phyloP scores from a whole-genome alignment of 2,113 vertebrate genomes.

The Hiodon tergisus region DNA sequence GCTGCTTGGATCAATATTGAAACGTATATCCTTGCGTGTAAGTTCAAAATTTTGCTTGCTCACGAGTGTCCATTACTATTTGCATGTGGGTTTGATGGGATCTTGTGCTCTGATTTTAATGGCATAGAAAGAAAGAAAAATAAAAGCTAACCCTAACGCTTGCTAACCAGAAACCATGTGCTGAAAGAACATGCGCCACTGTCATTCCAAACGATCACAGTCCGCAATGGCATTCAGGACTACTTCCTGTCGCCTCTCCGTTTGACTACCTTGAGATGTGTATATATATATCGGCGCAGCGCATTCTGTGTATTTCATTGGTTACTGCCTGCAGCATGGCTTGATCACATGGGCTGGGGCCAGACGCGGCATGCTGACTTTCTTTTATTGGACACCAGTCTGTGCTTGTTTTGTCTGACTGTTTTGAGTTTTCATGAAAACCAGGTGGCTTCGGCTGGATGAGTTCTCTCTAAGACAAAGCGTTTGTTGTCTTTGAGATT shows the following conservation, averaged over 20 bases:
- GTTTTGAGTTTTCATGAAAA: not conserved
- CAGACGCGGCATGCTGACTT: slow-evolving; percentile 14
- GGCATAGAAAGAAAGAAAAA: slow-evolving; percentile 1
- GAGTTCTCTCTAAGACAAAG: too few species aligned
- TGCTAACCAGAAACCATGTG: not conserved
- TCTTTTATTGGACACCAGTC: not conserved
- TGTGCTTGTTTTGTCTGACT: not conserved
- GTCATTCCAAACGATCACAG: not conserved
- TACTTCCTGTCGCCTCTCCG: not conserved
- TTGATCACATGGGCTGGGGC: slow-evolving; percentile 2
- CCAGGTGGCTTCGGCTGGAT: not conserved
- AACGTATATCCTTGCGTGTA: slow-evolving; percentile 4
- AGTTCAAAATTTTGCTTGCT: slow-evolving; percentile 6
- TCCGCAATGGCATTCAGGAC: slow-evolving; percentile 9
- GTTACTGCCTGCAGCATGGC: slow-evolving; percentile 16
- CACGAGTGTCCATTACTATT: slow-evolving; percentile 1
- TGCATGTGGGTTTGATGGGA: slow-evolving; percentile 7
- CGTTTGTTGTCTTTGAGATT: too few species aligned
- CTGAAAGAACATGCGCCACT: not conserved
- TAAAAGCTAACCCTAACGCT: not conserved
- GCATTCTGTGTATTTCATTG: not conserved
- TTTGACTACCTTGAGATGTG: slow-evolving; percentile 1
- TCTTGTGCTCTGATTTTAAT: slow-evolving; percentile 6
- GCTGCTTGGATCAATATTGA: slow-evolving; percentile 16
- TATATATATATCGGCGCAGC: not conserved